These are phyloP conservation scores for Mohoua ochrocephala DNA, from an alignment of 2,113 vertebrate species.

Conservation along the genomic window DNA sequence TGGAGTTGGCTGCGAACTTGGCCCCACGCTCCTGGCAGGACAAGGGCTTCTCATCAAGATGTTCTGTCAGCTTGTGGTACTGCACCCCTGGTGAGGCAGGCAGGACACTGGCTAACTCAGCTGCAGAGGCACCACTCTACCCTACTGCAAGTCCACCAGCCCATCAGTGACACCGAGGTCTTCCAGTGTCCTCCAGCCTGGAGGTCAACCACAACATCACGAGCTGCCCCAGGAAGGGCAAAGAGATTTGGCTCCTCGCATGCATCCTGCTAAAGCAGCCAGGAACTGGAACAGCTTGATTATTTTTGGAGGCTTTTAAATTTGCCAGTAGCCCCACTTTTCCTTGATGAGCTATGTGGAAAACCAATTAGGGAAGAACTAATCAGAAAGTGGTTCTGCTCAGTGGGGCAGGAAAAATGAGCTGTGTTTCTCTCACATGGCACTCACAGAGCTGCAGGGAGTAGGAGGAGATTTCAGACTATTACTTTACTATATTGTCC, in stretches of 20 bases:
- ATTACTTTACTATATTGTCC: neutral
- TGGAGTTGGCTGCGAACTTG: slow-evolving; percentile 85
- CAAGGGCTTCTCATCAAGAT: slow-evolving; percentile 87
- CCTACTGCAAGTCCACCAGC: neutral
- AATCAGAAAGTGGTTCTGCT: neutral
- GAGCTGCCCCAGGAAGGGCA: neutral
- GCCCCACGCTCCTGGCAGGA: slow-evolving; percentile 82
- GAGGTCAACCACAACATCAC: accelerated
- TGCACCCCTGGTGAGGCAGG: slow-evolving; percentile 76
- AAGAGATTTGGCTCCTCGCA: neutral
- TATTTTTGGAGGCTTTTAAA: neutral
- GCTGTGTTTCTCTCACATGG: neutral
- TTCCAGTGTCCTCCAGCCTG: neutral
- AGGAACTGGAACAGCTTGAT: neutral
- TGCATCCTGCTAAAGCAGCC: neutral
- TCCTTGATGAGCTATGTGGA: slow-evolving; percentile 15
- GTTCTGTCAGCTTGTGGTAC: slow-evolving; percentile 87
- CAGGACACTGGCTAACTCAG: neutral
- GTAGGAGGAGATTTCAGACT: neutral
- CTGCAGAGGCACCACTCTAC: neutral
- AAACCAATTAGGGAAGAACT: slow-evolving; percentile 28
- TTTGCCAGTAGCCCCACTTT: neutral
- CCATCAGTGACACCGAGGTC: accelerated
- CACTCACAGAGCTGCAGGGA: neutral
- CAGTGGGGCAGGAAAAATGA: slow-evolving; percentile 13